Conservation (phyloP, 2,113 vertebrate genomes). For the Vidua chalybeata region DNA sequence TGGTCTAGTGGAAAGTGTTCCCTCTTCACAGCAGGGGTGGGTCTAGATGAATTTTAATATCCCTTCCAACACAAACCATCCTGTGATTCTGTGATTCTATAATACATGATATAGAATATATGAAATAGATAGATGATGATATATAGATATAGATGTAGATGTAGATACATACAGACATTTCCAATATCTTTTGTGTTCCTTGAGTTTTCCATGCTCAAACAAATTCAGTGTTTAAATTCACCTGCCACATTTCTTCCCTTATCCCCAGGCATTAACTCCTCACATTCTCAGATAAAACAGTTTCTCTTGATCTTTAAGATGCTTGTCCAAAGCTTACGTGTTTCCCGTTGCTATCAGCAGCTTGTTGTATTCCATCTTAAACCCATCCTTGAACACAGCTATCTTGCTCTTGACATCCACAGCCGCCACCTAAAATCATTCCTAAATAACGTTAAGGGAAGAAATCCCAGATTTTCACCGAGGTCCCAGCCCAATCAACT, state of each 20-base stretch:
- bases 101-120: neutral
- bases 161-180: neutral
- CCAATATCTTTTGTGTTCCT: neutral
- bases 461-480: neutral
- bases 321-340: conserved; percentile 73
- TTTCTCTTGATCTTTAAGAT: neutral
- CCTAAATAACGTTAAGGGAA: neutral
- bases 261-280: neutral
- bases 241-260: neutral
- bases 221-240: neutral
- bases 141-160: neutral
- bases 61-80: neutral
- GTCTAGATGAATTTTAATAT: neutral
- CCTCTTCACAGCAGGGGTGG: neutral
- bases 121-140: neutral
- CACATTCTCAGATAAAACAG: neutral
- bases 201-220: neutral
- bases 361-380: conserved; percentile 95
- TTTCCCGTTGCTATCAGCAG: conserved; percentile 93
- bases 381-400: conserved; percentile 90
- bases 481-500: neutral
- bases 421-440: conserved; percentile 81
- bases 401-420: conserved; percentile 89
- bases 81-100: neutral
- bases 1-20: neutral